Conservation (phyloP, 2,888 invertebrate species). For the Drosophila suboccidentalis region DNA sequence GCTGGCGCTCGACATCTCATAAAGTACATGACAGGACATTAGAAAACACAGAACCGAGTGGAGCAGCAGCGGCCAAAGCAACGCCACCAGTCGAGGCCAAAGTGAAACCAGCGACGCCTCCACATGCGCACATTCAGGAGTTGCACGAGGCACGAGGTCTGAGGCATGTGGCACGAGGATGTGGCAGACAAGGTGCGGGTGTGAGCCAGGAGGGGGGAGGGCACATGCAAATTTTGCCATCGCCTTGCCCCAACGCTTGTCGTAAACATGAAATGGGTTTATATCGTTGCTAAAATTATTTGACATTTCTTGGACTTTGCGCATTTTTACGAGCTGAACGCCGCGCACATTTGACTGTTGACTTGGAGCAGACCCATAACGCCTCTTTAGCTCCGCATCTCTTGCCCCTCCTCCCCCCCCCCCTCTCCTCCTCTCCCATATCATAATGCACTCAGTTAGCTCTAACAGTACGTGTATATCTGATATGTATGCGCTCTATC, state of each 20-base stretch:
- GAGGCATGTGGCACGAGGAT: background rate
- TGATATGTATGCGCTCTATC: background rate
- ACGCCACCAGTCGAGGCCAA: constrained; percentile 35
- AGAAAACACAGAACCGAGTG: constrained; percentile 69
- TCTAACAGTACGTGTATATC: background rate
- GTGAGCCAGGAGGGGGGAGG: background rate
- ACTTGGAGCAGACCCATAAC: constrained; percentile 23
- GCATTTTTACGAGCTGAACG: constrained; percentile 73
- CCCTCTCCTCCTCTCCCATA: constrained; percentile 1
- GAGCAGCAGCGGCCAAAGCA: constrained; percentile 40
- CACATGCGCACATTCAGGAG: constrained; percentile 46
- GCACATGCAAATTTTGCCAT: constrained; percentile 71
- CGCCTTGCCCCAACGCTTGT: constrained; percentile 57
- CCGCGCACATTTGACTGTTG: constrained; percentile 50
- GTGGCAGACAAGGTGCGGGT: constrained; percentile 25
- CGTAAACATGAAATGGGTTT: constrained; percentile 84
- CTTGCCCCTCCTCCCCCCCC: background rate
- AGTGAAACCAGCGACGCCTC: constrained; percentile 65
- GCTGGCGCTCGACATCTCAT: constrained; percentile 81
- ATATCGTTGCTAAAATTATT: constrained; percentile 84
- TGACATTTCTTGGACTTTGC: constrained; percentile 83
- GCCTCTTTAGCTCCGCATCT: constrained; percentile 39
- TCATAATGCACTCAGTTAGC: constrained; percentile 22
- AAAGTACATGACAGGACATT: constrained; percentile 82
- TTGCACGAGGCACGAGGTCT: background rate